Conservation (phyloP, 2,888 invertebrate species). For the Erynnis tages region DNA sequence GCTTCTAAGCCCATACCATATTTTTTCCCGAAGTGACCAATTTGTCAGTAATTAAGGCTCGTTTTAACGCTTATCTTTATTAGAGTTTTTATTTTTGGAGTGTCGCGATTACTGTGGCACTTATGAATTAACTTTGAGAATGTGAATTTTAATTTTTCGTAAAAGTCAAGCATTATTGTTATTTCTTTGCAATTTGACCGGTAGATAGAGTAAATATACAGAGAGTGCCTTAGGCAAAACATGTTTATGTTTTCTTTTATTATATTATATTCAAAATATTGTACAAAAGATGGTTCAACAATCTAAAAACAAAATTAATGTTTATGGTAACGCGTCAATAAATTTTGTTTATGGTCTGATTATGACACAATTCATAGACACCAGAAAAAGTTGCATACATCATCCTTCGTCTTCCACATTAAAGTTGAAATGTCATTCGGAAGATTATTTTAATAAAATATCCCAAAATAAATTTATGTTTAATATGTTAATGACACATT, state of each 20-base stretch:
- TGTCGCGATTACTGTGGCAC: neutral
- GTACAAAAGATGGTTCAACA: too few species aligned
- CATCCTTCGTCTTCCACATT: slow-evolving; percentile 27
- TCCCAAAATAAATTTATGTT: slow-evolving; percentile 64
- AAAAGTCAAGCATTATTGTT: too few species aligned
- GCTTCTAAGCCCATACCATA: slow-evolving; percentile 42
- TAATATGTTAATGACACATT: slow-evolving; percentile 68
- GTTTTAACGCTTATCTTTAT: slow-evolving; percentile 55
- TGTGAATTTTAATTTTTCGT: slow-evolving; percentile 3
- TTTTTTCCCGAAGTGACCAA: slow-evolving; percentile 48
- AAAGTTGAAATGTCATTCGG: slow-evolving; percentile 20
- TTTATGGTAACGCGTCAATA: slow-evolving; percentile 8
- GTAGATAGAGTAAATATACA: too few species aligned
- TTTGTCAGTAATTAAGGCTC: slow-evolving; percentile 62
- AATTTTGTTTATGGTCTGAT: slow-evolving; percentile 16
- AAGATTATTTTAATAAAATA: slow-evolving; percentile 24
- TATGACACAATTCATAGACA: slow-evolving; percentile 18
- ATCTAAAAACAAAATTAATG: neutral
- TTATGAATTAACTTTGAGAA: slow-evolving; percentile 6
- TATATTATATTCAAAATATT: too few species aligned
- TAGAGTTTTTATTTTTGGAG: slow-evolving; percentile 34
- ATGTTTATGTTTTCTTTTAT: too few species aligned
- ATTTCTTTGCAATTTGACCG: too few species aligned
- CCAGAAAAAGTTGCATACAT: slow-evolving; percentile 14
- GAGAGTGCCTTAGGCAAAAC: too few species aligned